Evolutionary conservation across 1,140 invertebrate genomes (phyloP).

Genomic region (Drosophila sp.): DNA sequence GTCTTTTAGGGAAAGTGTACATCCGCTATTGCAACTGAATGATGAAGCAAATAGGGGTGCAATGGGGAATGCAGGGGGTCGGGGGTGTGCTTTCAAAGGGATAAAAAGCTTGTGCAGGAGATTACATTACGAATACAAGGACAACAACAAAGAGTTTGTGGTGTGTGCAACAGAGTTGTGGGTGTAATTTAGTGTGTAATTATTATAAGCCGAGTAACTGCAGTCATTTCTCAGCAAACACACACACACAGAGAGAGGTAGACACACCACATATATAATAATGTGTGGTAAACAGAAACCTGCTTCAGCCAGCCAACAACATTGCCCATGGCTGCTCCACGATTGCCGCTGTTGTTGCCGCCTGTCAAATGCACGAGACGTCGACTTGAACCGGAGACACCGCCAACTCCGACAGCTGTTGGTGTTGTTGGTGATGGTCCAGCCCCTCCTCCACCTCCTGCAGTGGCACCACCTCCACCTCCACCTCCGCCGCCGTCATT

Average conservation of each 20-base stretch:
- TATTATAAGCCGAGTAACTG: constrained; percentile 31
- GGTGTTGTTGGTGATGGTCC: constrained; percentile 87
- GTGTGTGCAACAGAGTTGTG: background rate
- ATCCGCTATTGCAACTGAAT: constrained; percentile 1
- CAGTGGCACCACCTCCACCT: constrained; percentile 39
- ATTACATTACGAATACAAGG: constrained; percentile 21
- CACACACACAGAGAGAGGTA: background rate
- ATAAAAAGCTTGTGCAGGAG: constrained; percentile 30
- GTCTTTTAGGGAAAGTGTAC: background rate
- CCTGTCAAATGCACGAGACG: constrained; percentile 86
- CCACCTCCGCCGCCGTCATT: constrained; percentile 55
- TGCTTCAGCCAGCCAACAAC: constrained; percentile 92
- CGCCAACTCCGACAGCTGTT: constrained; percentile 82
- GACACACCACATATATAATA: constrained; percentile 17
- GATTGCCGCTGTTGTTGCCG: constrained; percentile 86
- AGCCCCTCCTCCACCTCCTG: constrained; percentile 58
- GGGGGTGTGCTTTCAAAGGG: background rate
- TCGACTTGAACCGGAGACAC: constrained; percentile 83
- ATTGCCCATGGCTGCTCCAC: constrained; percentile 88
- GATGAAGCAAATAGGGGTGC: background rate
- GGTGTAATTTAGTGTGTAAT: constrained; percentile 18
- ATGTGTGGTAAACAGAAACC: constrained; percentile 85
- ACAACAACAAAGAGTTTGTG: constrained; percentile 6
- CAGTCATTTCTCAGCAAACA: constrained; percentile 3
- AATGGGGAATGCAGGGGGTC: background rate